Conservation (phyloP, 2,888 invertebrate genomes). For the Anodontia alba region DNA sequence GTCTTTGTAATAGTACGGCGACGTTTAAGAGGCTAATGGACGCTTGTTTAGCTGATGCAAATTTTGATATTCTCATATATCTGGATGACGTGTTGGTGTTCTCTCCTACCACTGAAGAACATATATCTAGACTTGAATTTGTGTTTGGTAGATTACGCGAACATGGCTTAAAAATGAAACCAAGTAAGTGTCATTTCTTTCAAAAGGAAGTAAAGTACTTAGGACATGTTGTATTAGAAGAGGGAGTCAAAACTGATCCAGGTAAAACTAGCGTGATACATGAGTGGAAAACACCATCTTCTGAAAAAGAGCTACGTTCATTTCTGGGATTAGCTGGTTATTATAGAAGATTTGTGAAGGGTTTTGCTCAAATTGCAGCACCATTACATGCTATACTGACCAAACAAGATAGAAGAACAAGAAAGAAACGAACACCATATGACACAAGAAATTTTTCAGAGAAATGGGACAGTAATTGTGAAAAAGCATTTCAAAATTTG, state of each 20-base stretch:
- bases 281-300: constrained; percentile 35
- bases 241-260: constrained; percentile 48
- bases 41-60: constrained; percentile 50
- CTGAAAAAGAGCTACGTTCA: neutral
- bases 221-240: constrained; percentile 31
- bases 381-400: constrained; percentile 12
- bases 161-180: constrained; percentile 46
- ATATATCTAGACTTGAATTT: constrained; percentile 38
- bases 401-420: constrained; percentile 3
- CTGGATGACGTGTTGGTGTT: constrained; percentile 65
- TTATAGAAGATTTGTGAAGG: constrained; percentile 15
- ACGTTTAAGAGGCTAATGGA: constrained; percentile 64
- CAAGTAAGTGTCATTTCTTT: constrained; percentile 48
- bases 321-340: constrained; percentile 21
- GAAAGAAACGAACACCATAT: neutral
- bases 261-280: constrained; percentile 36
- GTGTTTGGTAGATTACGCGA: constrained; percentile 43
- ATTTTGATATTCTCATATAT: constrained; percentile 57
- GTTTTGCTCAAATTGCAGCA: constrained; percentile 13
- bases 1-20: constrained; percentile 51
- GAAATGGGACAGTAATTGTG: constrained; percentile 36
- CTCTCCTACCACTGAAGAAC: constrained; percentile 35
- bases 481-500: constrained; percentile 42
- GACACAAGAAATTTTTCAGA: neutral
- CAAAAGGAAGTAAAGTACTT: constrained; percentile 25